phyloP scores from a whole-genome alignment of 2,797 vertebrate species.

The Sarcoramphus papa region DNA sequence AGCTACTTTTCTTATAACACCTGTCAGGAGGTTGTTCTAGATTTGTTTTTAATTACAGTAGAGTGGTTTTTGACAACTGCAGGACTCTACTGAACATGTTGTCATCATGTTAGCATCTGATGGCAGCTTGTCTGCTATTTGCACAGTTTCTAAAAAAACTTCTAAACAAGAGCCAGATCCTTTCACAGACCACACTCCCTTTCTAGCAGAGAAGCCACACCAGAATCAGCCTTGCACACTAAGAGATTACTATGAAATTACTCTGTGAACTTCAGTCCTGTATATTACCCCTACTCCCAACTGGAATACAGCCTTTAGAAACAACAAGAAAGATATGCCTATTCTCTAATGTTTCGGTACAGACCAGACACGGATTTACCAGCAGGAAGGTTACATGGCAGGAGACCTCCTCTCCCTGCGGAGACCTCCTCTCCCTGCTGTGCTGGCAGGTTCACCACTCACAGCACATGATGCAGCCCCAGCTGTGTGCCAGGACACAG shows the following conservation, averaged over 20 bases:
- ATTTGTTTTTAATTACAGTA: not conserved
- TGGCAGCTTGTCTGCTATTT: not conserved
- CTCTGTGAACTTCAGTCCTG: not conserved
- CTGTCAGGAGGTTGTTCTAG: not conserved
- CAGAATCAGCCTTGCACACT: not conserved
- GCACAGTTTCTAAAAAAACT: not conserved
- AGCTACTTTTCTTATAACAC: not conserved
- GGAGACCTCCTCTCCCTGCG: not conserved
- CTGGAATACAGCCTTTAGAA: not conserved
- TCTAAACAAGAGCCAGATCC: not conserved
- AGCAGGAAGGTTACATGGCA: not conserved
- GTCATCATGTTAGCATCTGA: not conserved
- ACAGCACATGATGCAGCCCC: fast-evolving
- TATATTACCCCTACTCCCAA: not conserved
- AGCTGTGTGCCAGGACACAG: not conserved
- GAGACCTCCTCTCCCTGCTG: not conserved
- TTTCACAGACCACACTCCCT: not conserved
- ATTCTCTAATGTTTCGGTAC: not conserved
- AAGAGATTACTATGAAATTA: not conserved
- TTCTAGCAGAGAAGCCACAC: not conserved
- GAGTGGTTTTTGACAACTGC: not conserved
- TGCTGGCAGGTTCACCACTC: not conserved
- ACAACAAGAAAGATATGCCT: fast-evolving
- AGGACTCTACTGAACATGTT: not conserved
- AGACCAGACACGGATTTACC: not conserved